Conservation (phyloP, 2,888 invertebrate species). For the Drosophila nr. medialis region DNA sequence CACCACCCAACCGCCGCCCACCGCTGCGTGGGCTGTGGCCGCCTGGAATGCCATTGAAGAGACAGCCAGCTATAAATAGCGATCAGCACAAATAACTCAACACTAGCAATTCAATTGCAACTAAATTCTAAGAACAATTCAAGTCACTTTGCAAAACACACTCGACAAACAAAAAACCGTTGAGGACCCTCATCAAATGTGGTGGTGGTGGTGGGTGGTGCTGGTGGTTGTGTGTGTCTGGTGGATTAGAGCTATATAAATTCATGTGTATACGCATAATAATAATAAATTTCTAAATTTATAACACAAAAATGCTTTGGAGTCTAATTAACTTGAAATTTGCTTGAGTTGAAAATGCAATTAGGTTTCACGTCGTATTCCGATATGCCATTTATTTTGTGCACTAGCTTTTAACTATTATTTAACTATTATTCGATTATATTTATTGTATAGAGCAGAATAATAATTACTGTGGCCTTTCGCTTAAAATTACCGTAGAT, state of each 20-base stretch:
- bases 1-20: conserved; percentile 5
- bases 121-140: conserved; percentile 46
- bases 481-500: background rate
- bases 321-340: conserved; percentile 23
- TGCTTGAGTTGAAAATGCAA: conserved; percentile 7
- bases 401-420: background rate
- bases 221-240: background rate
- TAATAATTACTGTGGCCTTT: background rate
- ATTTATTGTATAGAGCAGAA: background rate
- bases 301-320: conserved; percentile 22
- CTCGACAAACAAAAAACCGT: conserved; percentile 19
- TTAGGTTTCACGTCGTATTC: background rate
- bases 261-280: conserved; percentile 19
- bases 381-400: background rate
- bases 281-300: conserved; percentile 31
- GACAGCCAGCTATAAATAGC: conserved; percentile 67
- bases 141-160: conserved; percentile 41
- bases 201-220: background rate
- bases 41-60: conserved; percentile 67
- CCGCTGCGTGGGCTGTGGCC: conserved; percentile 43
- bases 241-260: background rate
- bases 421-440: too few relatives aligned
- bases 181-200: background rate
- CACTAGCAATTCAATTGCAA: conserved; percentile 47
- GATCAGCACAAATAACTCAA: conserved; percentile 43